Conservation (phyloP, 2,797 vertebrate genomes). For the Lagocephalus sceleratus region DNA sequence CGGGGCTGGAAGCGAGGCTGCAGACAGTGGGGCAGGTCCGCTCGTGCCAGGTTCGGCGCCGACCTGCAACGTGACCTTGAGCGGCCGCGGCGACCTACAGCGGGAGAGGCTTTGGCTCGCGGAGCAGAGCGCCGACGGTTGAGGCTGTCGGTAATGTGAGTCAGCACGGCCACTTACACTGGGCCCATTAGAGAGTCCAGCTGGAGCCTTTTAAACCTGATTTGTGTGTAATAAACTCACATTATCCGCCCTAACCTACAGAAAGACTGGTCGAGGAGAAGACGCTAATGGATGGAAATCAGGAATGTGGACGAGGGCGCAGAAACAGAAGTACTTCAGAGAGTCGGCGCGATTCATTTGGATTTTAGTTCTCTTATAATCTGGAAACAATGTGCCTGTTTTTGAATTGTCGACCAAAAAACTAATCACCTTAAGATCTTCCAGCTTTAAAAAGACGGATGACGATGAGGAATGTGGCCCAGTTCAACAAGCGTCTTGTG, state of each 20-base stretch:
- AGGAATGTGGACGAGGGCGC: slow-evolving; percentile 1
- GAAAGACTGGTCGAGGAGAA: slow-evolving; percentile 8
- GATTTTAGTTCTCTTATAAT: no score
- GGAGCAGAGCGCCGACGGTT: slow-evolving; percentile 44
- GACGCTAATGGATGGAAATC: slow-evolving; percentile 3
- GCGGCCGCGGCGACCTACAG: slow-evolving; percentile 35
- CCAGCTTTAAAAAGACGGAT: no score
- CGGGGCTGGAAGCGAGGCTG: no score
- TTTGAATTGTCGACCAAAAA: no score
- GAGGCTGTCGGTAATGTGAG: slow-evolving; percentile 51
- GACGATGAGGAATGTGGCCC: no score
- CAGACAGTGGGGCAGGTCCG: neutral
- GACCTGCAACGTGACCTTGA: neutral
- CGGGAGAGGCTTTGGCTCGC: slow-evolving; percentile 25
- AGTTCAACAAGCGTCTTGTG: no score
- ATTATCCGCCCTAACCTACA: slow-evolving; percentile 55
- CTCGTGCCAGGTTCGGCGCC: slow-evolving; percentile 2
- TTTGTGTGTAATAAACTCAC: slow-evolving; percentile 61
- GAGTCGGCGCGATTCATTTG: no score
- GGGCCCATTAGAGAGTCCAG: slow-evolving; percentile 53
- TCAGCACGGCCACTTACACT: slow-evolving; percentile 54
- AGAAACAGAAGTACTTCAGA: no score
- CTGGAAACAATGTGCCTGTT: no score
- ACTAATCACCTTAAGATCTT: no score
- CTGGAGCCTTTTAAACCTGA: slow-evolving; percentile 53